Base-by-base conservation (phyloP, 2,888 invertebrate species). In the Kuschelorhynchus macadamiae region DNA sequence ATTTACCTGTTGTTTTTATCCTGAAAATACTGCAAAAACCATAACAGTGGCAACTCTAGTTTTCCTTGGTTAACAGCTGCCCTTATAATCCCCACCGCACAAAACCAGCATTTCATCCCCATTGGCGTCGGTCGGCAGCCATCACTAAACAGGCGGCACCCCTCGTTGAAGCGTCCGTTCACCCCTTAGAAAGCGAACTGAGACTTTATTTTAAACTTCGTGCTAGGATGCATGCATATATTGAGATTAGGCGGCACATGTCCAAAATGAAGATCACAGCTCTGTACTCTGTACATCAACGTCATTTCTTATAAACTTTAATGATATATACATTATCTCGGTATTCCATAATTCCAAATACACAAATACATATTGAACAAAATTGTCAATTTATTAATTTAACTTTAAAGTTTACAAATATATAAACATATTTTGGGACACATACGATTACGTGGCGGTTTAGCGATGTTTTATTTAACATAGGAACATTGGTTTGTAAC, bases 61-160 rank as follows among this genome's bases (percentile, higher is more conserved):
- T 12, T 8, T 36, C 20, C n/a, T 17, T 46, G 59, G 36, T 18
- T 18, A 50, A 14, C 62, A 62, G 42, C 71, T 75, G 79, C 76
- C 77, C 77, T 77, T 79, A 63, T 74, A 73, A 74, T 75, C 79
- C 78, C 78, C 74, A 56, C 66, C 56, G 70, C 72, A 75, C 77
- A 77, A 75, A 78, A 77, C 78, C 77, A 76, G 71, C 75, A 70
- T 68, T 68, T 59, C 57, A 50, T 50, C 71, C 67, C 71, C 63
- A 77, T 78, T 76, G 80, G 78, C 67, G 61, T 67, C 55, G 72
- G 67, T 57, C 57, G 74, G 75, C 80, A 77, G 81, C 81, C 81
- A 81, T 81, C 77, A 72, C 76, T 67, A 78, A 79, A 77, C 72
- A 77, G 81, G 81, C 76, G 79, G 77, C 74, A 71, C 72, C 74